A percentile compares a stretch with the other conserved stretches of the same genome.
Evolutionary conservation across 2,888 invertebrate species (phyloP).

Genomic region (Coleophora flavipennella): DNA sequence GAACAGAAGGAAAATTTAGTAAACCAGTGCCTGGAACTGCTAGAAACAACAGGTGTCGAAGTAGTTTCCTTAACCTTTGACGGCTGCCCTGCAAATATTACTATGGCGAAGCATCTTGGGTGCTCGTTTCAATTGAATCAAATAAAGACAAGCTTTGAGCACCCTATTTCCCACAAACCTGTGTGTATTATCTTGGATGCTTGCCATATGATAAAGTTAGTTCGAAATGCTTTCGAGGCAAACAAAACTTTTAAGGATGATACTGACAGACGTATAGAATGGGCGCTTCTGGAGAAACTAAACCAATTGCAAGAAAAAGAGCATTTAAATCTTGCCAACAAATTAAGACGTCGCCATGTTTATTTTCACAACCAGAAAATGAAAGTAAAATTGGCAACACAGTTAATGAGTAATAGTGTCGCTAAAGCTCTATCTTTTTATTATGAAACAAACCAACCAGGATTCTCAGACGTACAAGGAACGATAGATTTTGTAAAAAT

Average conservation of each 20-base stretch:
- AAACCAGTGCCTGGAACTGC: slow-evolving; percentile 1
- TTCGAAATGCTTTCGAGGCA: slow-evolving; percentile 13
- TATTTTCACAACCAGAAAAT: slow-evolving; percentile 1
- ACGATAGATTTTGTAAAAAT: neutral
- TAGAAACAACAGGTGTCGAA: slow-evolving; percentile 5
- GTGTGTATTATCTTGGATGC: slow-evolving; percentile 8
- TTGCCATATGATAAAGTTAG: slow-evolving; percentile 13
- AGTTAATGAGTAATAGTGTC: neutral
- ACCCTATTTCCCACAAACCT: slow-evolving; percentile 8
- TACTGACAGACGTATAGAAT: slow-evolving; percentile 4
- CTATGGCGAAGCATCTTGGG: slow-evolving; percentile 9
- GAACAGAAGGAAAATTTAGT: slow-evolving; percentile 4
- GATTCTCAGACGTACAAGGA: neutral
- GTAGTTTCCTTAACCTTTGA: slow-evolving; percentile 14
- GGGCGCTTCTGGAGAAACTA: slow-evolving; percentile 4
- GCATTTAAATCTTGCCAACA: slow-evolving; percentile 7
- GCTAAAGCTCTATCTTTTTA: neutral
- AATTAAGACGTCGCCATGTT: slow-evolving; percentile 6
- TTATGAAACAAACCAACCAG: neutral
- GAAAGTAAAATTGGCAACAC: neutral
- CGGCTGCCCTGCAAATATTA: slow-evolving; percentile 12
- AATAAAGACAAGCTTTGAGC: neutral
- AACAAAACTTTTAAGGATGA: slow-evolving; percentile 8
- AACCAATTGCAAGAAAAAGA: slow-evolving; percentile 8
- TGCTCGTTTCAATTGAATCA: slow-evolving; percentile 3